phyloP scores from a whole-genome alignment of 2,113 vertebrate species.

The Tetraodon nigroviridis region DNA sequence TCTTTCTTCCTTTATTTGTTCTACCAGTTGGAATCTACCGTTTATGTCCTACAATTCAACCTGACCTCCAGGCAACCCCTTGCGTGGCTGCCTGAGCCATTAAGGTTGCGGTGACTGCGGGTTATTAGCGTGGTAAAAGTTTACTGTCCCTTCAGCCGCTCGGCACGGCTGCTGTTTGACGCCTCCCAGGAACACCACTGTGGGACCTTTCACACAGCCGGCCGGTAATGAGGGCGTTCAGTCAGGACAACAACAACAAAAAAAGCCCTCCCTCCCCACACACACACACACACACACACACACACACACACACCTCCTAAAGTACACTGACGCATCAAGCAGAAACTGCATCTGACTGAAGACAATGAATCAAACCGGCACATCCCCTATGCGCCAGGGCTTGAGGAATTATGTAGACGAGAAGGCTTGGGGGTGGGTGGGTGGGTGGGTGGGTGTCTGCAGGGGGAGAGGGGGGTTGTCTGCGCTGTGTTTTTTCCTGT shows the following conservation, averaged over 20 bases:
- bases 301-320: conserved; percentile 14
- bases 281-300: too few relatives aligned
- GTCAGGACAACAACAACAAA: conserved; percentile 26
- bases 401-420: conserved; percentile 61
- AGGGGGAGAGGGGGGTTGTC: conserved; percentile 33
- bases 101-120: conserved; percentile 64
- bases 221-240: conserved; percentile 54
- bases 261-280: too few relatives aligned
- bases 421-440: conserved; percentile 32
- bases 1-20: conserved; percentile 63
- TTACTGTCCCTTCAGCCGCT: conserved; percentile 69
- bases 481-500: conserved; percentile 66
- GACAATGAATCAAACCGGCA: conserved; percentile 54
- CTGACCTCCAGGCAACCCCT: conserved; percentile 72
- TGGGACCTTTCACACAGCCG: conserved; percentile 47
- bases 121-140: conserved; percentile 74
- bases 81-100: conserved; percentile 64
- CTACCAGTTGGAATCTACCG: conserved; percentile 58
- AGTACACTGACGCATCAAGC: conserved; percentile 14
- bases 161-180: conserved; percentile 61
- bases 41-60: conserved; percentile 76
- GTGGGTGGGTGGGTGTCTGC: neutral
- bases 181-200: conserved; percentile 49
- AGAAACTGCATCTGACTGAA: neutral
- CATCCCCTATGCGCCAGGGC: conserved; percentile 41